phyloP scores from a whole-genome alignment of 2,888 invertebrate species.

The Zonitis immaculata region DNA sequence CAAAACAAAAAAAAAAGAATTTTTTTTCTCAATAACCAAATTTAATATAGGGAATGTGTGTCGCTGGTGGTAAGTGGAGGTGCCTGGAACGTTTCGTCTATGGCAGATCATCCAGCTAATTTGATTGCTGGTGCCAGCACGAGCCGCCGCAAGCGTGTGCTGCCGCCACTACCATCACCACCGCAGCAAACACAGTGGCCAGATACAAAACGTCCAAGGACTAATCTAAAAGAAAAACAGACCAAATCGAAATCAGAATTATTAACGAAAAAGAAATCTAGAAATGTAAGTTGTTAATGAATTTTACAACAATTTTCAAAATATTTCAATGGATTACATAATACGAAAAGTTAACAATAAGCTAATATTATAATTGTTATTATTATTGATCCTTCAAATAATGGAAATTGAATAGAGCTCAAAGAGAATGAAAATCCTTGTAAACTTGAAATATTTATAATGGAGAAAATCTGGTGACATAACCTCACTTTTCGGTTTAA shows the following conservation, averaged over 20 bases:
- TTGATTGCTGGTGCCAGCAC: slow-evolving; percentile 60
- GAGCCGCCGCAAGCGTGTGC: slow-evolving; percentile 52
- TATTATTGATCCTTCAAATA: too few species aligned
- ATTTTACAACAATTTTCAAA: slow-evolving; percentile 16
- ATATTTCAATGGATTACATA: not conserved
- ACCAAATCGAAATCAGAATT: not conserved
- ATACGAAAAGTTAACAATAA: too few species aligned
- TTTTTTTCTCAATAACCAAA: not conserved
- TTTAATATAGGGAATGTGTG: slow-evolving; percentile 46
- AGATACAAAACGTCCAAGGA: slow-evolving; percentile 56
- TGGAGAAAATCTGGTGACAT: slow-evolving; percentile 8
- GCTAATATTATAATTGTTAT: too few species aligned
- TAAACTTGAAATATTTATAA: too few species aligned
- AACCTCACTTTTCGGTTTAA: slow-evolving; percentile 4
- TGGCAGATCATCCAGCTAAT: slow-evolving; percentile 82
- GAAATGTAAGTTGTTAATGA: slow-evolving; percentile 4
- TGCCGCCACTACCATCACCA: slow-evolving; percentile 44
- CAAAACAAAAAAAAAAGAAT: slow-evolving; percentile 24
- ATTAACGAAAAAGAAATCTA: not conserved
- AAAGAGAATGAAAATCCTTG: too few species aligned
- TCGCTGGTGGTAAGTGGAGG: slow-evolving; percentile 52
- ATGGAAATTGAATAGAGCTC: too few species aligned
- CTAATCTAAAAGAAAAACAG: slow-evolving; percentile 45
- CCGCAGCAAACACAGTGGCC: slow-evolving; percentile 48
- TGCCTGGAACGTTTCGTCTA: slow-evolving; percentile 80